Conservation (phyloP, 2,888 invertebrate genomes). For the Gymnocheta viridis region DNA sequence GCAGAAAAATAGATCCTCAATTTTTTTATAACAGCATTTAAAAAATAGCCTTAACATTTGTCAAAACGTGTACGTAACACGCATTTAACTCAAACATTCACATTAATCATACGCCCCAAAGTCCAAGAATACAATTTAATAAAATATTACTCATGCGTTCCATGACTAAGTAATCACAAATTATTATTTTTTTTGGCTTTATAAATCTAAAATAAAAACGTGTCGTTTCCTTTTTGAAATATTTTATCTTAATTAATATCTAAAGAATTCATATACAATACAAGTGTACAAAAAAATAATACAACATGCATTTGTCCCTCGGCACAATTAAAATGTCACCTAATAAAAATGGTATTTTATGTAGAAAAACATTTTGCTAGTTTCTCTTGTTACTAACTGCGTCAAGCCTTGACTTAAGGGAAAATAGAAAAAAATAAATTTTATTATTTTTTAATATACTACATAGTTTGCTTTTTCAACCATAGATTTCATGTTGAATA, state of each 20-base stretch:
- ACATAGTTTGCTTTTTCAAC: conserved; percentile 15
- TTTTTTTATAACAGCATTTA: neutral
- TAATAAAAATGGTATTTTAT: conserved; percentile 55
- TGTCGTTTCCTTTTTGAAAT: conserved; percentile 11
- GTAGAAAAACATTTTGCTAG: neutral
- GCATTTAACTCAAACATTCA: neutral
- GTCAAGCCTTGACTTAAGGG: conserved; percentile 38
- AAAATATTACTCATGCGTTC: conserved; percentile 44
- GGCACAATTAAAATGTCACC: conserved; percentile 61
- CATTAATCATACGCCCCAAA: conserved; percentile 26
- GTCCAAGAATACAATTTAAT: neutral
- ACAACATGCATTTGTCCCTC: conserved; percentile 25
- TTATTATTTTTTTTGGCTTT: neutral
- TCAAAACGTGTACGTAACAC: neutral
- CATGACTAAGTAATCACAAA: conserved; percentile 26
- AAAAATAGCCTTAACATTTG: neutral
- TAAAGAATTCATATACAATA: conserved; percentile 43
- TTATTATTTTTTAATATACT: conserved; percentile 27
- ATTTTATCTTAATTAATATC: conserved; percentile 56
- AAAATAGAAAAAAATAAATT: conserved; percentile 1
- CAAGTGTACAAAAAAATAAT: neutral
- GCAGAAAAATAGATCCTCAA: too few species aligned
- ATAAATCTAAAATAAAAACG: conserved; percentile 12
- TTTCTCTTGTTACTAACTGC: conserved; percentile 38
- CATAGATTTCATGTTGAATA: conserved; percentile 66